Evolutionary conservation across 2,888 invertebrate genomes (phyloP), one percentile per base, ranked within the genome.

Genomic region (Oscheius sp.): DNA sequence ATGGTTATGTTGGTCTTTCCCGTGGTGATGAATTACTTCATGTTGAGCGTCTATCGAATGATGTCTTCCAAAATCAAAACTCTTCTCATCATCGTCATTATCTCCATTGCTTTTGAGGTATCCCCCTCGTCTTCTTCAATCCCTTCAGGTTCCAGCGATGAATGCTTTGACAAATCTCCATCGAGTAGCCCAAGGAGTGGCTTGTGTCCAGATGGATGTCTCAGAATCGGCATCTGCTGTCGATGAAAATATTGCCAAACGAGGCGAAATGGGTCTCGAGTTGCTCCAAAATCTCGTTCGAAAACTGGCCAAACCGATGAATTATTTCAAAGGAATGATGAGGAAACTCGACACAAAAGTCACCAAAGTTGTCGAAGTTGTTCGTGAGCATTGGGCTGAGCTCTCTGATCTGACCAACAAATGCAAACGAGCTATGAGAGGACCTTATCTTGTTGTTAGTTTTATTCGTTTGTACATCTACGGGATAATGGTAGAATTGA

Each of bases 151-250:
- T 39, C 75, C 81, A 0, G 83, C 82, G n/a, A 70, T 75, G 74
- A 83, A 83, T 55, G 70, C 80, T 3, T 72, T 81, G 17, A 61
- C 64, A 8, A 83, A 83, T 55, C 69, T 83, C 12, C 77, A 77
- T 46, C 63, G 69, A 37, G 73, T 79, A 27, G 78, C 79, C 34
- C 75, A 78, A 50, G 80, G 82, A 23, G 77, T 81, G 4, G 75
- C 77, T 6, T 83, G 83, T 63, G 73, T 83, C 8, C 82, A 81
- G 55, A 69, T 69, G 10, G 72, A 79, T 53, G 79, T 83, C 12
- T 71, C 75, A 65, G 73, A 67, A 34, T 72, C 77, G 20, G 73
- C 70, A 23, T 65, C 76, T 25, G 81, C 82, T 46, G 71, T 80
- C 25, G 71, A 77, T 46, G 73, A 73, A 8, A 76, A 77, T 58